Percentiles rank a stretch among this genome's conserved stretches.
phyloP scores from a whole-genome alignment of 1,140 invertebrate genomes.

The Triops cancriformis region DNA sequence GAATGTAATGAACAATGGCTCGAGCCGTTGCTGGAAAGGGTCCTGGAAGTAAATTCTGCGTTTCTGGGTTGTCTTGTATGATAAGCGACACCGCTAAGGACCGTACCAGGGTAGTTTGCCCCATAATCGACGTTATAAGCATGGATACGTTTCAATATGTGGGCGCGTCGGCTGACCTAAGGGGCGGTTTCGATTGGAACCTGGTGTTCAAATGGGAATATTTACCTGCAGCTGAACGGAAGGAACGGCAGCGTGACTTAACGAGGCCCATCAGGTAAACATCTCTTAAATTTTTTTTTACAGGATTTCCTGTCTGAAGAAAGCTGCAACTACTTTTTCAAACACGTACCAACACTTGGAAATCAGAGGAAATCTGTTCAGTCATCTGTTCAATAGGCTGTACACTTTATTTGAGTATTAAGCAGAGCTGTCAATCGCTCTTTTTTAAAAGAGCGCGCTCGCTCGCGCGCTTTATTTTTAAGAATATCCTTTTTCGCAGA shows the following conservation, averaged over 20 bases:
- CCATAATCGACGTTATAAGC: slow-evolving; percentile 95
- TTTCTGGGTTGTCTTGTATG: no score
- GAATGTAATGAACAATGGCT: slow-evolving; percentile 95
- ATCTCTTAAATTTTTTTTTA: slow-evolving; percentile 28
- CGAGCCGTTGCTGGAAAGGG: slow-evolving; percentile 84
- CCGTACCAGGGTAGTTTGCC: slow-evolving; percentile 79
- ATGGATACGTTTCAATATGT: slow-evolving; percentile 98
- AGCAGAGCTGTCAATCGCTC: no score
- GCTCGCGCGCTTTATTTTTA: no score
- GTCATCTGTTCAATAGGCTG: no score
- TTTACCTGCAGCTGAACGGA: slow-evolving; percentile 70
- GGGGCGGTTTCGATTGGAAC: slow-evolving; percentile 97
- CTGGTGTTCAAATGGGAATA: slow-evolving; percentile 94
- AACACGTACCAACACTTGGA: no score
- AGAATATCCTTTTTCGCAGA: no score
- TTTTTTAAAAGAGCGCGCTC: no score
- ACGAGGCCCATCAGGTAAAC: slow-evolving; percentile 47
- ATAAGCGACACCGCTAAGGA: slow-evolving; percentile 50
- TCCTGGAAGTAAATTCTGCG: slow-evolving; percentile 74
- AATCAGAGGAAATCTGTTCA: no score
- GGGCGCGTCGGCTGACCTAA: slow-evolving; percentile 76
- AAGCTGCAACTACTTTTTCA: no score
- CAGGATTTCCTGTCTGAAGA: slow-evolving; percentile 74
- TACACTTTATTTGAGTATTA: no score
- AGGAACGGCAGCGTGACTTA: slow-evolving; percentile 67